These are phyloP conservation scores for Trididemnum miniatum DNA, from an alignment of 23 tunicate genomes.

Conservation along the genomic window DNA sequence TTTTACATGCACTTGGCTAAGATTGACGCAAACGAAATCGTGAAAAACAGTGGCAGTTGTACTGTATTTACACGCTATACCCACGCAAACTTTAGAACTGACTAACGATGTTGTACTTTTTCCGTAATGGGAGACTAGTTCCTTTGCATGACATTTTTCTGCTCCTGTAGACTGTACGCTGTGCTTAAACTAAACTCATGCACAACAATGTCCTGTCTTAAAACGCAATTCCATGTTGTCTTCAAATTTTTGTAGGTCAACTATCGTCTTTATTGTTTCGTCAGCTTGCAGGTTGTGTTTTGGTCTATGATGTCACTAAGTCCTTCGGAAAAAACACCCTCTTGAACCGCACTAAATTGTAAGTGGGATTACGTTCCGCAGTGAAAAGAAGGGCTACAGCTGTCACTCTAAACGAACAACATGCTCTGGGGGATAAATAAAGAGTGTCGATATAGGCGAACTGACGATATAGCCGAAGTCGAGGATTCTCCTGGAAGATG, in stretches of 20 bases:
- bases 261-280: constrained; percentile 1
- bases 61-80: too few relatives aligned
- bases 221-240: constrained; percentile 23
- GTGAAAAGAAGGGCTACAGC: constrained; percentile 26
- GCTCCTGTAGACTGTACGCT: constrained; percentile 11
- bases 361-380: constrained; percentile 17
- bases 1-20: too few relatives aligned
- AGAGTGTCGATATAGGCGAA: constrained; percentile 28
- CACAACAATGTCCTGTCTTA: constrained; percentile 8
- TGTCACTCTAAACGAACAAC: constrained; percentile 26
- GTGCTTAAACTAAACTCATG: constrained; percentile 17
- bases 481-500: too few relatives aligned
- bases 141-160: constrained; percentile 20
- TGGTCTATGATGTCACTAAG: neutral
- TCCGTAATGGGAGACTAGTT: constrained; percentile 8
- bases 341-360: constrained; percentile 18
- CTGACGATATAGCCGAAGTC: constrained; percentile 31
- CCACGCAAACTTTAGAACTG: constrained; percentile 17
- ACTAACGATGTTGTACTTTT: constrained; percentile 30
- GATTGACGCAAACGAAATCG: too few relatives aligned
- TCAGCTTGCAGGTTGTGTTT: neutral
- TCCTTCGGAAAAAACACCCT: constrained; percentile 4
- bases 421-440: constrained; percentile 26
- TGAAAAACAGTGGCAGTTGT: too few relatives aligned
- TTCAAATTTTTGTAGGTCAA: constrained; percentile 11